These are phyloP conservation scores for Agrypnia vestita DNA, from an alignment of 1,140 invertebrate genomes.

Conservation along the genomic window DNA sequence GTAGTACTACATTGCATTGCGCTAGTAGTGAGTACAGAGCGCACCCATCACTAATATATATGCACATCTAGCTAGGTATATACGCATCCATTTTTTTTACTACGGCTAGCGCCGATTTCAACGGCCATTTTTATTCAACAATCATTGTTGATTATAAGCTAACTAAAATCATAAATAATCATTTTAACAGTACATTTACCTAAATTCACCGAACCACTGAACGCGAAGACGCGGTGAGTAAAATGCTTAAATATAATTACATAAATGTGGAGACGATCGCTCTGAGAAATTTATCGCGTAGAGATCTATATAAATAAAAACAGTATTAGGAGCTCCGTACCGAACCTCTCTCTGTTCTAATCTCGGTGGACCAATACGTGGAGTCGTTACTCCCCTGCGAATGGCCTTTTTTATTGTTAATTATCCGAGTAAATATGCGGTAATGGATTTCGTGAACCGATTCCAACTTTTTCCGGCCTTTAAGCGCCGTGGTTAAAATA, in stretches of 20 bases:
- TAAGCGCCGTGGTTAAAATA: conserved; percentile 21
- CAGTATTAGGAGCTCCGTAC: background rate
- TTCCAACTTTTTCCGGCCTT: conserved; percentile 32
- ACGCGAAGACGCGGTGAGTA: background rate
- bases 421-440: conserved; percentile 44
- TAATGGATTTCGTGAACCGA: conserved; percentile 39
- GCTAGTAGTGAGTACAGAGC: no score
- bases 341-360: no score
- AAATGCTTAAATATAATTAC: background rate
- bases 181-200: background rate
- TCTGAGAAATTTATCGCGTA: conserved; percentile 23
- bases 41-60: background rate
- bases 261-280: background rate
- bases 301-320: conserved; percentile 27
- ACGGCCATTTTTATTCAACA: background rate
- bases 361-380: conserved; percentile 34
- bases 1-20: no score
- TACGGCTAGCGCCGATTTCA: no score
- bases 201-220: background rate
- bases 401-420: conserved; percentile 46
- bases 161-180: background rate
- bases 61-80: no score
- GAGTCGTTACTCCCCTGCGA: conserved; percentile 29
- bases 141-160: background rate
- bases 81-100: no score